Base-by-base conservation (phyloP, 2,888 invertebrate species). In the Lasius platythorax region DNA sequence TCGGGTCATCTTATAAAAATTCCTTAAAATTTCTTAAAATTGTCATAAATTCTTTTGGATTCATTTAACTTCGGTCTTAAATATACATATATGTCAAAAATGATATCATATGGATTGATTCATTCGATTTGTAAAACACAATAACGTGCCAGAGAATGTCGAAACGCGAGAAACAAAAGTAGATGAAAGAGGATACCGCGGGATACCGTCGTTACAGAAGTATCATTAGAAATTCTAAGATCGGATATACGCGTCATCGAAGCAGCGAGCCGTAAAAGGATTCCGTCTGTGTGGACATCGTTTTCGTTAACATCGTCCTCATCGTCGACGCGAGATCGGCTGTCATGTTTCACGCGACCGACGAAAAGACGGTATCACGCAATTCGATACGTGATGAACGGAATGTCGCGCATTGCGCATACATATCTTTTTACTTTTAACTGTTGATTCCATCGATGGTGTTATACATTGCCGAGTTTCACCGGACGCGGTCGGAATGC, bases 221-320 rank as follows among this genome's bases (percentile, higher is more conserved):
- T 82, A 33, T 63, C 83, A 87, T 89, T 89, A 89, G 87, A 88
- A 83, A 90, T 90, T 90, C 90, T 84, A 86, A 88, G 87, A 67
- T 85, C 86, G 85, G 58, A 56, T 75, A 64, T 83, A 64, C 84
- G 83, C 84, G 85, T 88, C 85, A 90, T 85, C 85, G 67, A 1
- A n/a, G 12, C 12, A n/a, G 9, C n/a, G 23, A 37, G 3, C 84
- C 85, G 67, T 87, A 85, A 81, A 88, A 78, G 83, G 87, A 58
- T 43, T 43, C 74, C 53, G 74, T 37, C 23, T 23, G 23, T 23
- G 23, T 23, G 23, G 23, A 23, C 23, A 23, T 23, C 23, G 23
- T 23, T 23, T 0, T 23, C 23, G 23, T 23, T 23, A 23, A 23
- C 23, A 23, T 23, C 23, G 23, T 23, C 23, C 23, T 23, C 23